A percentile compares a stretch with the other conserved stretches of the same genome.
Evolutionary conservation across 2,888 invertebrate species (phyloP).

Genomic region (Acleris emargana): DNA sequence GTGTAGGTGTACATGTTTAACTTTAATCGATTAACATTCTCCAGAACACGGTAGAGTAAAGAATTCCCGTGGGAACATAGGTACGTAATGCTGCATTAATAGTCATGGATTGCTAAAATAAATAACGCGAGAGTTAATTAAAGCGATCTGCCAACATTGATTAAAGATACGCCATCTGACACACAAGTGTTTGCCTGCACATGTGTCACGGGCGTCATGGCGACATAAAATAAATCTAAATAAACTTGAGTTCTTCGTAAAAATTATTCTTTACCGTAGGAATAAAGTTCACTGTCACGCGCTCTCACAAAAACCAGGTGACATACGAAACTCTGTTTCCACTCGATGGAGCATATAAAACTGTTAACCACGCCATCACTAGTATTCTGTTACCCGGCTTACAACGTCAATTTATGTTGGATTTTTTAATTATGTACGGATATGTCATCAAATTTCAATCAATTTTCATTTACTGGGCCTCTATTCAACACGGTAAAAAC

Average conservation of each 20-base stretch:
- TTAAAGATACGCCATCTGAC: constrained; percentile 61
- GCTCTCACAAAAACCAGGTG: constrained; percentile 59
- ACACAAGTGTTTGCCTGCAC: constrained; percentile 59
- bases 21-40: constrained; percentile 1
- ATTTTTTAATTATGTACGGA: constrained; percentile 38
- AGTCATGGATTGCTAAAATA: constrained; percentile 32
- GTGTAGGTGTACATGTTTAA: constrained; percentile 7
- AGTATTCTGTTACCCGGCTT: constrained; percentile 62
- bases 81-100: constrained; percentile 9
- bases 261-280: constrained; percentile 42
- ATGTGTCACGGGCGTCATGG: constrained; percentile 57
- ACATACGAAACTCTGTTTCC: constrained; percentile 71
- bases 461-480: no score
- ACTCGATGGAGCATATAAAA: constrained; percentile 77
- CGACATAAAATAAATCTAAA: constrained; percentile 47
- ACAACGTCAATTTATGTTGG: constrained; percentile 48
- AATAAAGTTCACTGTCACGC: constrained; percentile 48
- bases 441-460: constrained; percentile 10
- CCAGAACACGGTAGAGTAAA: constrained; percentile 2
- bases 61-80: constrained; percentile 29
- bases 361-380: constrained; percentile 62
- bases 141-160: constrained; percentile 53
- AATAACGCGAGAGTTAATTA: constrained; percentile 26
- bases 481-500: no score
- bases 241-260: constrained; percentile 25